Evolutionary conservation across 2,797 vertebrate species (phyloP).

Genomic region (Benthosema pterotum): DNA sequence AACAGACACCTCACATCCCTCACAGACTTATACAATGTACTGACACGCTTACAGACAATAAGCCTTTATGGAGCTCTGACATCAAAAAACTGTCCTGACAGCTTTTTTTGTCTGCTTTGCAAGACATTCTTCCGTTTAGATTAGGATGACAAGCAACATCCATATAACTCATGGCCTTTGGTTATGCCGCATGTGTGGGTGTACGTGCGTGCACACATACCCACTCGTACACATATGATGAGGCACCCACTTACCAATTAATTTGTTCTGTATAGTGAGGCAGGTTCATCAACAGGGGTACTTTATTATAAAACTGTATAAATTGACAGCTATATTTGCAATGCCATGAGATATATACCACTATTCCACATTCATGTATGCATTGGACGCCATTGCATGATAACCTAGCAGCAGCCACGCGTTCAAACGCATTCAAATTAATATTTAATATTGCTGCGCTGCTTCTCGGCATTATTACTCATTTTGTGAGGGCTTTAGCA

Average conservation of each 20-base stretch:
- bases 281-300: not conserved
- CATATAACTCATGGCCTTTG: slow-evolving; percentile 33
- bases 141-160: slow-evolving; percentile 51
- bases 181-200: slow-evolving; percentile 16
- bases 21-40: not conserved
- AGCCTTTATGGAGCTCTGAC: slow-evolving; percentile 45
- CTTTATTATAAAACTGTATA: slow-evolving; percentile 16
- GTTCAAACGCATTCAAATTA: slow-evolving; percentile 4
- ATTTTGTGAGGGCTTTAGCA: slow-evolving; percentile 6
- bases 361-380: not conserved
- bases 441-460: slow-evolving; percentile 6
- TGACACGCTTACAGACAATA: slow-evolving; percentile 2
- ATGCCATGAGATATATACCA: slow-evolving; percentile 8
- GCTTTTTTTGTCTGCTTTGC: slow-evolving; percentile 48
- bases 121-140: slow-evolving; percentile 58
- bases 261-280: slow-evolving; percentile 2
- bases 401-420: slow-evolving; percentile 3
- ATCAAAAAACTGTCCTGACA: slow-evolving; percentile 51
- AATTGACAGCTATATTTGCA: slow-evolving; percentile 24
- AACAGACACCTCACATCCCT: not conserved
- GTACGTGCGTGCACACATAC: too few relatives aligned
- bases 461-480: slow-evolving; percentile 1
- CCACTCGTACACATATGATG: too few relatives aligned
- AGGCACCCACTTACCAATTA: slow-evolving; percentile 5
- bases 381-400: not conserved